Evolutionary conservation across 2,797 vertebrate species (phyloP).

Genomic region (Artibeus lituratus): DNA sequence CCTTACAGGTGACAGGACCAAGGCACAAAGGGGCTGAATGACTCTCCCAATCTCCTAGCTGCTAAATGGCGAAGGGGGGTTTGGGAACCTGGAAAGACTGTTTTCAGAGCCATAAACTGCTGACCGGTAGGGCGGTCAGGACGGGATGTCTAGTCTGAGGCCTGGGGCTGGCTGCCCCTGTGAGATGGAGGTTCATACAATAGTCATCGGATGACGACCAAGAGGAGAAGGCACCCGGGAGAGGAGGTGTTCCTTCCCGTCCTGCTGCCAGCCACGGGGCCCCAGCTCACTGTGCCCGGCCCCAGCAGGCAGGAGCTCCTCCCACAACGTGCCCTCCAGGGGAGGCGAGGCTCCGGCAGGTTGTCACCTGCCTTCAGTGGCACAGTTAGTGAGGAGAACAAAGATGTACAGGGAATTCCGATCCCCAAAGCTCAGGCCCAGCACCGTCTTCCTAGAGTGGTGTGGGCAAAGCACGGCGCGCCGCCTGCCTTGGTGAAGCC

Average conservation of each 20-base stretch:
- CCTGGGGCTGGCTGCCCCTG: background rate
- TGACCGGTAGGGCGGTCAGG: background rate
- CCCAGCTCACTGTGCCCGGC: background rate
- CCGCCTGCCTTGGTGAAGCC: background rate
- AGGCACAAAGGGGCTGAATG: background rate
- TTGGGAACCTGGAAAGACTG: background rate
- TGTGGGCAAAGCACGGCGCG: no score
- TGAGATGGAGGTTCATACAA: background rate
- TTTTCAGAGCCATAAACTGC: background rate
- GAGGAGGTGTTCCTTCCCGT: background rate
- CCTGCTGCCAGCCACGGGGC: background rate
- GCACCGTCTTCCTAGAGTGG: background rate
- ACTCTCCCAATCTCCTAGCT: background rate
- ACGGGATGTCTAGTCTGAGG: background rate
- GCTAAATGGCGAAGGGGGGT: background rate
- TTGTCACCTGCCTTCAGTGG: background rate
- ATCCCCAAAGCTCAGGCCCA: background rate
- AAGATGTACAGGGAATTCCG: background rate
- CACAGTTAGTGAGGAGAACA: background rate
- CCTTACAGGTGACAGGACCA: background rate
- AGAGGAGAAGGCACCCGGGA: background rate
- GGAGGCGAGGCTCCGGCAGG: background rate
- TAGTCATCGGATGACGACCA: background rate
- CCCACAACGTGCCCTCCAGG: background rate
- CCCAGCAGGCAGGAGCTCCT: background rate